A percentile compares a stretch with the other conserved stretches of the same genome.
Conservation (phyloP, 2,888 invertebrate species). For the Euphydryas editha region DNA sequence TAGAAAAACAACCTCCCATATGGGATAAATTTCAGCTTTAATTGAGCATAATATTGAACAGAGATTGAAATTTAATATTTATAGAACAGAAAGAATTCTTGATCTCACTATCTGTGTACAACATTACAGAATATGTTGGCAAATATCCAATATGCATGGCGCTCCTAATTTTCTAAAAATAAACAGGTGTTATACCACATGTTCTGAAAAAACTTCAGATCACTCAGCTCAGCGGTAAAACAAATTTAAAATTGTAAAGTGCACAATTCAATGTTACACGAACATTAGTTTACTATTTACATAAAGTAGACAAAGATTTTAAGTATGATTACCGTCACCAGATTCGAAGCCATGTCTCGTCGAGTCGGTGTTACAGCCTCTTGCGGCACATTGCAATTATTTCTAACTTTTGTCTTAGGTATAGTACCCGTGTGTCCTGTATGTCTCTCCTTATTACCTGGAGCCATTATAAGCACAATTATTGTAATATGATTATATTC, state of each 20-base stretch:
- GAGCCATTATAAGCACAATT: constrained; percentile 66
- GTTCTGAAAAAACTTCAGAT: constrained; percentile 64
- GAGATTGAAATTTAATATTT: constrained; percentile 42
- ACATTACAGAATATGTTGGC: constrained; percentile 61
- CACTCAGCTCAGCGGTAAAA: constrained; percentile 32
- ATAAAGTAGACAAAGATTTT: background rate
- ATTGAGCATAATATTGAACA: constrained; percentile 28
- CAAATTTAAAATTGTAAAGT: background rate
- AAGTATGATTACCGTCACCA: constrained; percentile 68
- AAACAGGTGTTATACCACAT: constrained; percentile 55
- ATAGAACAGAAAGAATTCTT: constrained; percentile 43
- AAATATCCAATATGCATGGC: constrained; percentile 65
- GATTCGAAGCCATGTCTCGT: constrained; percentile 82
- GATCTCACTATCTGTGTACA: constrained; percentile 41
- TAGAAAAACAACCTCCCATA: constrained; percentile 81
- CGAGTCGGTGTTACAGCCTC: constrained; percentile 85
- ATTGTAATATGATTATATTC: constrained; percentile 24
- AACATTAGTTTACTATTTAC: background rate
- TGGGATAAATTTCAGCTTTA: constrained; percentile 43
- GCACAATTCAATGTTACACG: background rate
- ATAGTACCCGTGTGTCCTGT: constrained; percentile 86
- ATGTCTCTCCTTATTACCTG: constrained; percentile 79
- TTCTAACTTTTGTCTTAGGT: constrained; percentile 85
- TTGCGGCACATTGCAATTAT: constrained; percentile 84
- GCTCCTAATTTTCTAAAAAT: constrained; percentile 70